phyloP scores from a whole-genome alignment of 35 echinoderm and acorn worm species.

The Strongylocentrotus purpuratus region DNA sequence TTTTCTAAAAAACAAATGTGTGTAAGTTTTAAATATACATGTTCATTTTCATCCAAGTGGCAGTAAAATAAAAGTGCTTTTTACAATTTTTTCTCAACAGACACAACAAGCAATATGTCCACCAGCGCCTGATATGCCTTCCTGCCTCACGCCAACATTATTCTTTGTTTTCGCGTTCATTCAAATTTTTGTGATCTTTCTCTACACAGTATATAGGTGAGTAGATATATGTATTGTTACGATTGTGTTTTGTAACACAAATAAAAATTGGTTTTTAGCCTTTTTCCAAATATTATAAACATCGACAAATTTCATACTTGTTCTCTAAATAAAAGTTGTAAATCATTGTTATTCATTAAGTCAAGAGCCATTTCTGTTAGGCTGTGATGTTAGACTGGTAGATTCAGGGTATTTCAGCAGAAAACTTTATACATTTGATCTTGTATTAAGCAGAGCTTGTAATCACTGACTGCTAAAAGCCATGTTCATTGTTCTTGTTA shows the following conservation, averaged over 20 bases:
- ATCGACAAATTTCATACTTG: too few relatives aligned
- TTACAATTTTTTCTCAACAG: conserved; percentile 36
- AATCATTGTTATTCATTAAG: too few relatives aligned
- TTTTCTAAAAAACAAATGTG: neutral
- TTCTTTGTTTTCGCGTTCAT: conserved; percentile 73
- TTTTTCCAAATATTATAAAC: too few relatives aligned
- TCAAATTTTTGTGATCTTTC: conserved; percentile 69
- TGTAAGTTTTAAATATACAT: neutral
- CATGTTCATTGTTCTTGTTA: too few relatives aligned
- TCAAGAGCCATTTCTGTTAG: too few relatives aligned
- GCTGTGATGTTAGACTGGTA: too few relatives aligned
- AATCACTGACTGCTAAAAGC: too few relatives aligned
- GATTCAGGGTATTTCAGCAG: too few relatives aligned
- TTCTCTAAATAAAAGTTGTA: too few relatives aligned
- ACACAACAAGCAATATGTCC: conserved; percentile 52
- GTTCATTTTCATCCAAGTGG: conserved; percentile 34
- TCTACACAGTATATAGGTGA: conserved; percentile 87
- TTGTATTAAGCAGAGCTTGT: neutral
- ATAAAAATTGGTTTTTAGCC: too few relatives aligned
- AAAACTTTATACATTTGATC: neutral
- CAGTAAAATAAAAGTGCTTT: neutral
- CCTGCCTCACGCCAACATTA: conserved; percentile 78
- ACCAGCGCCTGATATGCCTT: conserved; percentile 60
- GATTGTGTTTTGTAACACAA: too few relatives aligned
- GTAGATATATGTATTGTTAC: conserved; percentile 47